phyloP scores from a whole-genome alignment of 2,113 vertebrate genomes.

The Pangasianodon hypophthalmus region DNA sequence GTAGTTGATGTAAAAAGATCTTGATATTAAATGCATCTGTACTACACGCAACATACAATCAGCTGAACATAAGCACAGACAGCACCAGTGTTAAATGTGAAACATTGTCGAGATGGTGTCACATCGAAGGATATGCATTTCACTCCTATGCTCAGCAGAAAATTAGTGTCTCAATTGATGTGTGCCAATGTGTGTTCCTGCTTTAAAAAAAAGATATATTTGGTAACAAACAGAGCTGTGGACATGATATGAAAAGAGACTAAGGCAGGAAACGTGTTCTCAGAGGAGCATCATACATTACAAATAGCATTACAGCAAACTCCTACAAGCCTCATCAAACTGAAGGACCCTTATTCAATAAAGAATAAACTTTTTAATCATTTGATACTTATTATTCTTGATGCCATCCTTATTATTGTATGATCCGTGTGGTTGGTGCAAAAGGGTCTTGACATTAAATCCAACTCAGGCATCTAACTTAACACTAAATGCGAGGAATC shows the following conservation, averaged over 20 bases:
- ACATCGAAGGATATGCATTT: conserved; percentile 37
- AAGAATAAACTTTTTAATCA: not conserved
- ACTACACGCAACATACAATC: not conserved
- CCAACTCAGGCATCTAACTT: not conserved
- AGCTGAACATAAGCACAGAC: not conserved
- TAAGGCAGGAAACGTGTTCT: no score
- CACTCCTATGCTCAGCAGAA: not conserved
- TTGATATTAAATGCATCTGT: not conserved
- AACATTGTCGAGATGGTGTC: conserved; percentile 12
- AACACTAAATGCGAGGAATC: not conserved
- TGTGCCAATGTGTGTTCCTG: no score
- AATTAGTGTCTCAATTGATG: no score
- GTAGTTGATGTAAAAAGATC: not conserved
- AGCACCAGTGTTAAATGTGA: not conserved
- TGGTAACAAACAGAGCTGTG: no score
- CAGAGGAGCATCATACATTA: no score
- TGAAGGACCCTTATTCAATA: not conserved
- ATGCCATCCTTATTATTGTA: no score
- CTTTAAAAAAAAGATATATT: no score
- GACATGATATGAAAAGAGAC: no score
- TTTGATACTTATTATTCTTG: not conserved
- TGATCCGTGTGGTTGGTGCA: not conserved
- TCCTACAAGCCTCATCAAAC: not conserved
- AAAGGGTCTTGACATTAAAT: not conserved
- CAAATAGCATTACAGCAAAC: no score